Conservation (phyloP, 2,797 vertebrate species). For the Phyllotis vaccarum region DNA sequence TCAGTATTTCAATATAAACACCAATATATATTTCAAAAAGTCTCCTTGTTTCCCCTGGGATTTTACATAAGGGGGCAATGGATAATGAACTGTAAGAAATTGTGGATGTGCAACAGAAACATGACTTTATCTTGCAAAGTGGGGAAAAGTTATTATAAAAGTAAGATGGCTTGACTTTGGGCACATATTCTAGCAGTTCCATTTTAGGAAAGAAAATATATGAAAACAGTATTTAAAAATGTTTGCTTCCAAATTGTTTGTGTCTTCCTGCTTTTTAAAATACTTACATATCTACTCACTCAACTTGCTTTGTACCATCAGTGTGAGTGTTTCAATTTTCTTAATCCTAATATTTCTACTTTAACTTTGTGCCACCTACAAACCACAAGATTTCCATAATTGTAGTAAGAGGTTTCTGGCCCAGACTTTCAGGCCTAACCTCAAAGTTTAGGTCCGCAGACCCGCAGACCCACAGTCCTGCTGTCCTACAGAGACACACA, state of each 20-base stretch:
- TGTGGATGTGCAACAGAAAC: not conserved
- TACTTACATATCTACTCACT: not conserved
- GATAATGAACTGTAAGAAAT: constrained; percentile 21
- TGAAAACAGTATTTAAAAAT: constrained; percentile 32
- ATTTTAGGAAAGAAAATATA: constrained; percentile 32
- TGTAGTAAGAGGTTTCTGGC: no score
- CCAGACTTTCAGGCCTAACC: no score
- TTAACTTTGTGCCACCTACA: not conserved
- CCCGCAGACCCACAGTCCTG: no score
- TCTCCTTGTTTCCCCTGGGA: not conserved
- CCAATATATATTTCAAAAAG: constrained; percentile 37
- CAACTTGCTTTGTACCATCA: constrained; percentile 27
- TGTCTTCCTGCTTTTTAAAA: constrained; percentile 10
- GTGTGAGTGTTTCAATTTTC: not conserved
- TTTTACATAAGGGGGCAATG: constrained; percentile 37
- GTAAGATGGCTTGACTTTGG: not conserved
- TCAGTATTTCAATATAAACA: constrained; percentile 33
- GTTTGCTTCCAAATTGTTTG: constrained; percentile 9
- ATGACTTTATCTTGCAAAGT: constrained; percentile 44
- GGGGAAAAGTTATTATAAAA: constrained; percentile 12
- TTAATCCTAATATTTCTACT: constrained; percentile 1
- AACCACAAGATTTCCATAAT: not conserved
- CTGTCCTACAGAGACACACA: no score
- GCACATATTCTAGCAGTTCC: not conserved
- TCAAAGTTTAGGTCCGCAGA: no score